Base-by-base conservation (phyloP, 2,888 invertebrate species). In the Xestia ashworthii region DNA sequence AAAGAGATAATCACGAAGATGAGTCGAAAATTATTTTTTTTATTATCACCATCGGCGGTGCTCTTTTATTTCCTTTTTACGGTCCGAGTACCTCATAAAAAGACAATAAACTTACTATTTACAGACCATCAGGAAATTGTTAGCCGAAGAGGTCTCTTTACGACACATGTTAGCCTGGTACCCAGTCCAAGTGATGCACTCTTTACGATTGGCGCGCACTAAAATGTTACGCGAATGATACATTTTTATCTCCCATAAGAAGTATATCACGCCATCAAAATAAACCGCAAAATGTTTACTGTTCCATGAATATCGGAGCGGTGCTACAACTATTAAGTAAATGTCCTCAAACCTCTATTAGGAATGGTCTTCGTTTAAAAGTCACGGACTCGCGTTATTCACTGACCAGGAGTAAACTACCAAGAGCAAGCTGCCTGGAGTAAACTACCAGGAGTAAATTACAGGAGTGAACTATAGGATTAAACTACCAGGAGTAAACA, bases 11-110 rank as follows among this genome's bases (percentile, higher is more conserved):
- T 95, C 95, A 94, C 93, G 93, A 94, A 95, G 96, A 96, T 96
- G 96, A 96, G 96, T 95, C 95, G 96, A 96, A 96, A 96, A 96
- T 96, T 96, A 95, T 96, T 96, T 96, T 96, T 96, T 96, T 96
- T 96, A 96, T 96, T 96, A 96, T 96, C 97, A 95, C 97, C 96
- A 96, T 96, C 96, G 96, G 97, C 96, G 96, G 96, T 96, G 96
- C 97, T 96, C 96, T 97, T 97, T 97, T 97, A 97, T 97, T 97
- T 96, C 97, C 95, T 97, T 97, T 97, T 97, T 97, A 97, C 96
- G 96, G 96, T 96, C 96, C 95, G 96, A 97, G 97, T 97, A 97
- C 96, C 97, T 97, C 97, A 97, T 97, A 97, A 97, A 97, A 97
- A 96, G 95, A 96, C 96, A 96, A 95, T 97, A 97, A 97, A 97